Conservation (phyloP, 2,797 vertebrate species). For the Poecilia gillii region DNA sequence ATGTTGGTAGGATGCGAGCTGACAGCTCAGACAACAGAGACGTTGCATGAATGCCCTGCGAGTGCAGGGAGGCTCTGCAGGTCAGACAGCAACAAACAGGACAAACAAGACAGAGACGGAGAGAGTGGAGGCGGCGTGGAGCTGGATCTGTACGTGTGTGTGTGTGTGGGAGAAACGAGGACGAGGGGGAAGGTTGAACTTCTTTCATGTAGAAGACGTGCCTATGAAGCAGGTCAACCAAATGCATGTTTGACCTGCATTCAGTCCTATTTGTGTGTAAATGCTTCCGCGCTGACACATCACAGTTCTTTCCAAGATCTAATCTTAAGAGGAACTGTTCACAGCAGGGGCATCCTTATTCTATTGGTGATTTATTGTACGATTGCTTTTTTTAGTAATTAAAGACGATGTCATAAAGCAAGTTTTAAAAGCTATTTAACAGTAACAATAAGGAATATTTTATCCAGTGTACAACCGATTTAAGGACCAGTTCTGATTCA, state of each 20-base stretch:
- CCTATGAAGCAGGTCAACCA: conserved; percentile 36
- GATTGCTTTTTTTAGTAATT: not conserved
- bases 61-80: conserved; percentile 53
- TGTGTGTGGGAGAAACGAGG: conserved; percentile 21
- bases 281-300: conserved; percentile 17
- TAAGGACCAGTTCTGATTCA: conserved; percentile 37
- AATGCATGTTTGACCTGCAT: conserved; percentile 23
- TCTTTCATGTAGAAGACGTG: conserved; percentile 15
- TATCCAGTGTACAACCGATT: not conserved
- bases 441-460: not conserved
- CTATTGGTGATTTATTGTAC: not conserved
- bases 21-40: conserved; percentile 76
- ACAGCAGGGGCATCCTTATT: not conserved
- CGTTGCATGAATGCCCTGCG: conserved; percentile 57
- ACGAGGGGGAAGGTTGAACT: conserved; percentile 32
- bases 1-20: conserved; percentile 43
- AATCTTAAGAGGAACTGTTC: conserved; percentile 7
- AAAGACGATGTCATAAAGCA: not conserved
- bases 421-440: not conserved
- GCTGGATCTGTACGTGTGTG: conserved; percentile 10
- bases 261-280: conserved; percentile 34
- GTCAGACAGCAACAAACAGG: conserved; percentile 73
- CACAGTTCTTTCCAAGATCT: conserved; percentile 13
- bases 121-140: conserved; percentile 22
- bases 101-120: conserved; percentile 73